Evolutionary conservation across 2,113 vertebrate species (phyloP).

Genomic region (Riparia riparia): DNA sequence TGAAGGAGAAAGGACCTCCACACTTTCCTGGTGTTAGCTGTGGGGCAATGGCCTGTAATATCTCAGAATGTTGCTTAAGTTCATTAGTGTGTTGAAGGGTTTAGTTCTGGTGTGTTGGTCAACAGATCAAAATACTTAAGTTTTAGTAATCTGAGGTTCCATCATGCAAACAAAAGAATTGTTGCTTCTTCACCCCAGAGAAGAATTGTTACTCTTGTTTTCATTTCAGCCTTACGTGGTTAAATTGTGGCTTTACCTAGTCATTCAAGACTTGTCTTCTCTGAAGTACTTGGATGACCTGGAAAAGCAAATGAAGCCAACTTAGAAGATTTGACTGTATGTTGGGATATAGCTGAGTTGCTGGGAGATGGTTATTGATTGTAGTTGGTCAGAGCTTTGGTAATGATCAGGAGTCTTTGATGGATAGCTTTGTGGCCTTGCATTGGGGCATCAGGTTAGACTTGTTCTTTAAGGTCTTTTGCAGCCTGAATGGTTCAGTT

Average conservation of each 20-base stretch:
- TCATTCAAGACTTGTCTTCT: not conserved
- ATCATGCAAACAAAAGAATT: not conserved
- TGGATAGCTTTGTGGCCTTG: not conserved
- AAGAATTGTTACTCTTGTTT: not conserved
- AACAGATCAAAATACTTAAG: not conserved
- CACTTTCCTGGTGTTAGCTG: not conserved
- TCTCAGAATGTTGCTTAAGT: not conserved
- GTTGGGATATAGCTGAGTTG: not conserved
- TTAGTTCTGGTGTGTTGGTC: not conserved
- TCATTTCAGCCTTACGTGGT: not conserved
- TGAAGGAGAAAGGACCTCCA: not conserved
- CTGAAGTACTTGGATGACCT: not conserved
- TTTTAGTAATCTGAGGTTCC: not conserved
- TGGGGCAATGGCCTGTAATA: not conserved
- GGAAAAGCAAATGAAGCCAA: not conserved
- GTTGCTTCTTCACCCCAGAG: fast-evolving
- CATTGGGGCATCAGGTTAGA: not conserved
- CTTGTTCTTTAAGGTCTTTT: not conserved
- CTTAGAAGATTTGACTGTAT: not conserved
- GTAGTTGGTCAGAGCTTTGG: not conserved
- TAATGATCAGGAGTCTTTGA: not conserved
- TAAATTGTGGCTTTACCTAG: not conserved
- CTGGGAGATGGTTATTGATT: not conserved
- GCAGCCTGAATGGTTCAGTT: not conserved
- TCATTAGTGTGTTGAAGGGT: not conserved